Evolutionary conservation across 2,888 invertebrate species (phyloP), one percentile per base, ranked within the genome.

Genomic region (Sussaba pulchella): DNA sequence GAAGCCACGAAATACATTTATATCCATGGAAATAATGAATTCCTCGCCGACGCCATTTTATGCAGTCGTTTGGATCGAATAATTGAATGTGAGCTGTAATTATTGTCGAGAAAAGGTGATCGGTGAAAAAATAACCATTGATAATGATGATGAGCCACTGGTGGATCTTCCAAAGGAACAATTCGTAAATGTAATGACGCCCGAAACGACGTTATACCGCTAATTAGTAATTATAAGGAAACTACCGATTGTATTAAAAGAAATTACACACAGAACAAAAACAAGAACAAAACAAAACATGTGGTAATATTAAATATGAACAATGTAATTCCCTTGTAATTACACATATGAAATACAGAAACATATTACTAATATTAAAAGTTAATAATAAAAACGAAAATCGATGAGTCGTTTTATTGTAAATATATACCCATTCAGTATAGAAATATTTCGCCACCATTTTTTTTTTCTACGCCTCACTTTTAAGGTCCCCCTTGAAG

Each of bases 311-410:
- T 81, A 82, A 82, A 83, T 83, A 84, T 83, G 81, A 83, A 86
- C 77, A 85, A 83, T 86, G 87, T 87, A 87, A 88, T 87, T 87
- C 85, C 85, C 85, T 83, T 87, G 87, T 88, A 87, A 88, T 86
- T 87, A 88, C 84, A 85, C 81, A 86, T 88, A 86, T 86, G 86
- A 88, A 88, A 87, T 88, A 88, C 87, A 87, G 88, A 87, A 88
- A 88, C 87, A 88, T 88, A 86, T 87, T 88, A 87, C 80, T 86
- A 85, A 87, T 83, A 85, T 83, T 82, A 83, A 83, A 78, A 72
- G 82, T 86, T 85, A 84, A 86, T 85, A 85, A 84, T 82, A 86
- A 86, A 83, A 81, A 73, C 69, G 43, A 72, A 77, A 71, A 73
- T 47, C 57, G 57, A 10, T 31, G 26, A 14, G 54, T 54, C 31